phyloP scores from a whole-genome alignment of 2,113 vertebrate species.

The Turdus rufiventris region DNA sequence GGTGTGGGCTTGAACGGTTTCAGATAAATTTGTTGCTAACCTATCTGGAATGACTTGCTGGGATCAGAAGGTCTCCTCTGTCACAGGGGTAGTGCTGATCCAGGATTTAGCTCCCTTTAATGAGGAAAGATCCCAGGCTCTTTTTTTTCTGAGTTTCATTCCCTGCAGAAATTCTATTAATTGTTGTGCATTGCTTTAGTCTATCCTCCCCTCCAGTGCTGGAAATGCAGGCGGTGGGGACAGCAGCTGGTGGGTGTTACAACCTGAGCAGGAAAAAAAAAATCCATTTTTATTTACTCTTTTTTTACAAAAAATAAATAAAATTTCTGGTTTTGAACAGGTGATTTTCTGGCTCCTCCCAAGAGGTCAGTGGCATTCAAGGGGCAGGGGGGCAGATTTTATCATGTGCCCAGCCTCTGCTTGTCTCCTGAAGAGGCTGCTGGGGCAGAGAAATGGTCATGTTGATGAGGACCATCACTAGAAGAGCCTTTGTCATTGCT shows the following conservation, averaged over 20 bases:
- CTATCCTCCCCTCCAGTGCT: background rate
- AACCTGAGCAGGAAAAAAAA: background rate
- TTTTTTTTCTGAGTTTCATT: background rate
- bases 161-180: background rate
- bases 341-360: background rate
- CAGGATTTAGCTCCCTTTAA: background rate
- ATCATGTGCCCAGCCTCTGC: fast-evolving
- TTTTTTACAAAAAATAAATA: constrained; percentile 31
- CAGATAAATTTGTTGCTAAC: background rate
- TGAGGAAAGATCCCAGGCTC: background rate
- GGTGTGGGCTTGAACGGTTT: background rate
- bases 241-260: background rate
- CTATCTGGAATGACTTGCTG: background rate
- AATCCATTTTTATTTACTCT: background rate
- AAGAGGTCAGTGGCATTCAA: background rate
- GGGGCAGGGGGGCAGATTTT: background rate
- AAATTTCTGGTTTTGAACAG: background rate
- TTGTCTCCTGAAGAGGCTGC: background rate
- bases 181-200: background rate
- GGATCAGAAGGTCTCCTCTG: background rate
- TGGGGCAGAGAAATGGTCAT: background rate
- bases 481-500: background rate
- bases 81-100: background rate
- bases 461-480: background rate
- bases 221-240: background rate